Percentiles rank a stretch among this genome's conserved stretches.
phyloP scores from a whole-genome alignment of 2,797 vertebrate species.

The Sylvilagus floridanus region DNA sequence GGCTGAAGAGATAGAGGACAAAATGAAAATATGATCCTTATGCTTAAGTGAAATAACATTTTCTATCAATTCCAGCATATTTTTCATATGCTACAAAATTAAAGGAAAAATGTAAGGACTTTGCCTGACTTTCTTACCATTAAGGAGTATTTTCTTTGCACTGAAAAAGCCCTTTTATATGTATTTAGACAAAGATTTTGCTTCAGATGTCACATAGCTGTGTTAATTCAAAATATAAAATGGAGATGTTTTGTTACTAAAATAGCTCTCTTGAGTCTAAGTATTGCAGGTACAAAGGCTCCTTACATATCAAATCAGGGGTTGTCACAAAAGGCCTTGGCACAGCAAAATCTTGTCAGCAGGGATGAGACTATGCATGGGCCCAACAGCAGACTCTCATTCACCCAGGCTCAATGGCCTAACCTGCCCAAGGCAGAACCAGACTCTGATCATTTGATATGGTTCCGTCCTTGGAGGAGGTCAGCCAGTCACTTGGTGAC shows the following conservation, averaged over 20 bases:
- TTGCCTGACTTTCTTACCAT: slow-evolving; percentile 1
- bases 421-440: background rate
- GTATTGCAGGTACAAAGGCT: background rate
- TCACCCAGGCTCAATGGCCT: background rate
- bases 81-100: background rate
- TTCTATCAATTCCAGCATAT: background rate
- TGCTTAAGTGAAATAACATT: background rate
- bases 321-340: background rate
- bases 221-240: background rate
- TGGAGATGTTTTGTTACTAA: background rate
- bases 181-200: slow-evolving; percentile 25
- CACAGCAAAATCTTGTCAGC: background rate
- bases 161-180: slow-evolving; percentile 19
- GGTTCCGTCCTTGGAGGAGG: no score
- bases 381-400: background rate
- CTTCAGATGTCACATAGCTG: background rate
- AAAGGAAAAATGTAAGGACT: background rate
- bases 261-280: background rate
- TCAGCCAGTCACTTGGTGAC: background rate
- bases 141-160: background rate
- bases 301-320: background rate
- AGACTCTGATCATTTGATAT: background rate
- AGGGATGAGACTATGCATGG: background rate
- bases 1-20: background rate
- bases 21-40: background rate